Base-by-base conservation (phyloP, 2,797 vertebrate species). In the Amphiprion clarkii region DNA sequence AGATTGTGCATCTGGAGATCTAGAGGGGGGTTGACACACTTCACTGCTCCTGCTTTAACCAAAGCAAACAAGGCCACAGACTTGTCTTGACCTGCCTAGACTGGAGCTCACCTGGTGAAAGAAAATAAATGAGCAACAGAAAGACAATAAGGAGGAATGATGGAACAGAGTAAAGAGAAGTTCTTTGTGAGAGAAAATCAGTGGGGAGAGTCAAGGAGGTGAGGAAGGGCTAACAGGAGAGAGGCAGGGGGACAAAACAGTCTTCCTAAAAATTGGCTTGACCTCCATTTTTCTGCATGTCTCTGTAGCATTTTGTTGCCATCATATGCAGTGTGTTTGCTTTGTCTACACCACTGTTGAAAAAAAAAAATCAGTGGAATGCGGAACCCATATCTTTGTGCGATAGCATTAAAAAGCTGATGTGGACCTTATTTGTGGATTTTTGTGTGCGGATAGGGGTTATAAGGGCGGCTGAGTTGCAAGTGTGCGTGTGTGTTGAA, bases 41-140 rank as follows among this genome's bases (percentile, higher is more conserved):
- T 84, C 71, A 67, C 51, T 71, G 82, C 79, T 83, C 56, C 56
- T 63, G 54, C 71, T 76, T 54, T n/a, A 78, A 82, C 52, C 70
- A 31, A 69, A 83, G 72, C 87, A 82, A 90, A 81, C 71, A 78
- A 58, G 63, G 62, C 33, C 71, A 61, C 64, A 71, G 83, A 56
- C 92, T 48, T 94, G 95, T 79, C 79, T 46, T 76, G 82, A 88
- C 94, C 88, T 71, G 93, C 79, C 83, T 74, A 44, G 25, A 36
- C 31, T 64, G 49, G n/a, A 31, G 76, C 70, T 87, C 81, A 83
- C 83, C 86, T 87, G 83, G 67, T 67, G 74, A 69, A 66, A 67
- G 58, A 68, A 54, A 70, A 58, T 33, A 58, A 48, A 23, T 3
- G 49, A 21, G 54, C 14, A 16, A 21, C 10, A 58, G 33, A 52